Percentiles rank a stretch among this genome's conserved stretches.
phyloP scores from a whole-genome alignment of 2,888 invertebrate genomes.

The Notodonta ziczac region DNA sequence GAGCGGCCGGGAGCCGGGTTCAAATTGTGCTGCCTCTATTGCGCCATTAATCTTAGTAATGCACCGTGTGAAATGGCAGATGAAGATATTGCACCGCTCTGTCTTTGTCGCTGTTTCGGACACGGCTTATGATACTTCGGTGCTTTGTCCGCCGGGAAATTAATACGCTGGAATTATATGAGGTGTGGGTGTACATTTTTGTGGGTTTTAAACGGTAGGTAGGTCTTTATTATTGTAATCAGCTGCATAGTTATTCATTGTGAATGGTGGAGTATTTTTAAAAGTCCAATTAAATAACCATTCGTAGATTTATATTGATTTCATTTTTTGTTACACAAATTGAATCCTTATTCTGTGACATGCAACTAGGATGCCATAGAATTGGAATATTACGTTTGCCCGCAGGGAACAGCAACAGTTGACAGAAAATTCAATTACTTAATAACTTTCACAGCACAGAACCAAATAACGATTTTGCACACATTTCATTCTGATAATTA shows the following conservation, averaged over 20 bases:
- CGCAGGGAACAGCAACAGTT: too few species aligned
- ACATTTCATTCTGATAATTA: too few species aligned
- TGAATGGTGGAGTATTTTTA: too few species aligned
- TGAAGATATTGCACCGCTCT: slow-evolving; percentile 65
- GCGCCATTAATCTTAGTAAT: slow-evolving; percentile 78
- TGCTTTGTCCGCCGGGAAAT: slow-evolving; percentile 43
- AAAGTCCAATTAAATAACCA: not conserved
- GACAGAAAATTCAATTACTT: too few species aligned
- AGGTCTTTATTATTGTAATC: not conserved
- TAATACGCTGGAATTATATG: slow-evolving; percentile 24
- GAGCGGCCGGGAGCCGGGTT: slow-evolving; percentile 68
- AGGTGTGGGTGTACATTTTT: not conserved
- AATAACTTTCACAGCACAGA: too few species aligned
- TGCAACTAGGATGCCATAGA: too few species aligned
- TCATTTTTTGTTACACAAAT: too few species aligned
- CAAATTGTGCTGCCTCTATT: slow-evolving; percentile 79
- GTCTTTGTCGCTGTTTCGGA: slow-evolving; percentile 53
- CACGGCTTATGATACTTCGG: slow-evolving; percentile 16
- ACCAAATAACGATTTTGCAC: too few species aligned
- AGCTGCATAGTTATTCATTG: not conserved
- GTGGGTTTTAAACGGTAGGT: not conserved
- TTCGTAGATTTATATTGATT: not conserved
- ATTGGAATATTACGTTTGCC: too few species aligned
- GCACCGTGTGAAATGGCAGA: slow-evolving; percentile 75
- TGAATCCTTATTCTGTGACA: too few species aligned